Conservation (phyloP, 2,113 vertebrate species). For the Mesocricetus auratus region DNA sequence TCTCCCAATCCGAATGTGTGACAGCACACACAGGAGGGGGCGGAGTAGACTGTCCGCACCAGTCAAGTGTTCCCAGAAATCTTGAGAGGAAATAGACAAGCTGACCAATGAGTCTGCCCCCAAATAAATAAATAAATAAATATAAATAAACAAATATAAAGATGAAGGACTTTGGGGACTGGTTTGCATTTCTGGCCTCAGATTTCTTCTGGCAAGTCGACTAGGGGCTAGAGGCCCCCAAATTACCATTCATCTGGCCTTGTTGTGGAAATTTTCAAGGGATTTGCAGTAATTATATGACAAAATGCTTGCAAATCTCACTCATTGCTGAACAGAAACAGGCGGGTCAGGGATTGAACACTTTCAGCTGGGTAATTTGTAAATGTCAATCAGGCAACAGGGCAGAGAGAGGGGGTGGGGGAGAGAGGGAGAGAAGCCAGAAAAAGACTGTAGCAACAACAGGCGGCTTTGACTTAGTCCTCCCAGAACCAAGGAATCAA, state of each 20-base stretch:
- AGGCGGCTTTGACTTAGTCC: constrained; percentile 15
- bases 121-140: constrained; percentile 45
- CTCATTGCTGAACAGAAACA: constrained; percentile 96
- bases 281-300: constrained; percentile 99
- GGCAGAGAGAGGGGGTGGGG: constrained; percentile 89
- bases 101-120: constrained; percentile 36
- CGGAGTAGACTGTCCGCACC: constrained; percentile 33
- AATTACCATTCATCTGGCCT: constrained; percentile 94
- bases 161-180: constrained; percentile 62
- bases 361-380: constrained; percentile 99
- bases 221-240: constrained; percentile 88
- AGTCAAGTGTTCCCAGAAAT: constrained; percentile 79
- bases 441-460: constrained; percentile 13
- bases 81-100: constrained; percentile 80
- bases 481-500: constrained; percentile 23
- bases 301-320: constrained; percentile 99
- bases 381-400: constrained; percentile 98
- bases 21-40: constrained; percentile 73
- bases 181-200: constrained; percentile 85
- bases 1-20: constrained; percentile 88
- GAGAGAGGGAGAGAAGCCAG: constrained; percentile 81
- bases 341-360: constrained; percentile 98
- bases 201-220: constrained; percentile 79
- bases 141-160: constrained; percentile 59
- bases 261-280: constrained; percentile 97